Conservation (phyloP, 2,797 vertebrate genomes). For the Perodicticus potto region DNA sequence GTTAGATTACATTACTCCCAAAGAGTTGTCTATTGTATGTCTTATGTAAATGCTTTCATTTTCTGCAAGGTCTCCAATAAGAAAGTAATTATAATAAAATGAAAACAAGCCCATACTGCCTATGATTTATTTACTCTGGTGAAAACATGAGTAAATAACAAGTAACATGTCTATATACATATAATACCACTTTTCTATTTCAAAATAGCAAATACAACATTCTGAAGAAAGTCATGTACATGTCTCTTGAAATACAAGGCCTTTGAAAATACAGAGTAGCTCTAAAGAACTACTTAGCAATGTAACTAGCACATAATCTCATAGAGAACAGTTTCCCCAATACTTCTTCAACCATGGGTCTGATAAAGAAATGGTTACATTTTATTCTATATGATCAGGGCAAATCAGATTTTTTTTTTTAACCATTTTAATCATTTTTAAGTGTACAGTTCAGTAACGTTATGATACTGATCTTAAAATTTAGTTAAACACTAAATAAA, state of each 20-base stretch:
- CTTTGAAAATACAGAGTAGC: constrained; percentile 8
- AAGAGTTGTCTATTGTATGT: not conserved
- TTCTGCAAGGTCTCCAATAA: not conserved
- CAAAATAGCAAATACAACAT: constrained; percentile 55
- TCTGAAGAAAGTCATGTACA: not conserved
- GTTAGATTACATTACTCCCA: not conserved
- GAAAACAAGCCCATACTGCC: not conserved
- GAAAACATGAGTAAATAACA: constrained; percentile 46
- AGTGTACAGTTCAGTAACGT: not conserved
- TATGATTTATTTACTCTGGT: constrained; percentile 14
- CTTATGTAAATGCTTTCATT: constrained; percentile 10
- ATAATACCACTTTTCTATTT: not conserved
- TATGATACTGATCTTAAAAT: not conserved
- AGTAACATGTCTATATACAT: not conserved
- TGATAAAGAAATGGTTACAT: not conserved
- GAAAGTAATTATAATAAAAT: not conserved
- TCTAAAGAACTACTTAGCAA: constrained; percentile 13
- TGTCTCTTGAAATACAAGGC: not conserved
- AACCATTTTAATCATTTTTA: not conserved
- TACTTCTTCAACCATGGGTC: not conserved
- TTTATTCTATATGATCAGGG: not conserved
- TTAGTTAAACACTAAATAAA: not conserved
- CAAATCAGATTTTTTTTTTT: not conserved
- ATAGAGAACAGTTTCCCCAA: not conserved
- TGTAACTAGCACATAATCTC: not conserved